Evolutionary conservation across 1,140 invertebrate species (phyloP), one percentile per base, ranked within the genome.

Genomic region (Aphaenogaster rudis): DNA sequence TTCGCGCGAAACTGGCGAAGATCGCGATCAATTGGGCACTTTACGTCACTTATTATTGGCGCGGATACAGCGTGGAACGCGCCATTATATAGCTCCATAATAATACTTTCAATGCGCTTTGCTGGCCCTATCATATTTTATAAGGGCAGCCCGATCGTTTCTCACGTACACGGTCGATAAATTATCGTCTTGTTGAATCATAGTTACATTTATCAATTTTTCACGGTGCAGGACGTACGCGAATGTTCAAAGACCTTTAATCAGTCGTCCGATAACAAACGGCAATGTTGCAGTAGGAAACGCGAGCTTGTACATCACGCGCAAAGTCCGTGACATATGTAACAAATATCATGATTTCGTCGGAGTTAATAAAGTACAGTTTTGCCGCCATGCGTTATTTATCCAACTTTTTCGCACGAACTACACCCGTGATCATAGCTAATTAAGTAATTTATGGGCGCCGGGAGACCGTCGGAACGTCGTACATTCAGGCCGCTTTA

Each of bases 21-120:
- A 86, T 90, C 86, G 79, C 61, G 21, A 86, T 50, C 88, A 63
- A 90, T 90, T 67, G 64, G 45, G 54, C 61, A 59, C 84, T 84
- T 84, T 74, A 72, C 80, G 80, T 84, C 80, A 50, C 80, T 84
- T 84, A 84, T 84, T 84, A 84, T 84, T 59, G 42, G 67, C 80
- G 21, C 17, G 42, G 54, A 74, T 82, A 82, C 69, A 82, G 54
- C 80, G 39, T 48, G 36, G 80, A 21, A 69, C 54, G 69, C 42
- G 42, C 54, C 42, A 84, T 84, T 84, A 84, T 84, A 84, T 48
- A 84, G 42, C 54, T 50, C 33, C 52, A 48, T 84, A 84, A 84
- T 84, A 84, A 84, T 74, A 76, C 54, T 74, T 61, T 84, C 69
- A 84, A 84, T 84, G 69, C 80, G 42, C 80, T 84, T 61, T 50